Percentiles rank a stretch among this genome's conserved stretches.
Conservation (phyloP, 2,797 vertebrate species). For the Cynodonichthys magdalenae region DNA sequence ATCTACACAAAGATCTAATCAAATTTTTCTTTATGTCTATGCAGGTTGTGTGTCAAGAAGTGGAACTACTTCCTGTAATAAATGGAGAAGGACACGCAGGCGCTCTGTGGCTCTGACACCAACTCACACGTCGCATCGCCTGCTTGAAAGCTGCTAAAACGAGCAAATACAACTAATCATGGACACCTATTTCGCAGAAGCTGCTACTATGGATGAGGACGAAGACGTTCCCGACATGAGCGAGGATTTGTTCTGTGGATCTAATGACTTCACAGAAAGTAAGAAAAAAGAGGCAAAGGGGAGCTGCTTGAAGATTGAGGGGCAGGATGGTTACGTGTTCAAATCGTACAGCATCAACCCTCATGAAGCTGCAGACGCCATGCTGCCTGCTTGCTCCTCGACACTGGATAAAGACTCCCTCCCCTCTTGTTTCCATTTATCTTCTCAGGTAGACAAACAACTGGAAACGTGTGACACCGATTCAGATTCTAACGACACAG, state of each 20-base stretch:
- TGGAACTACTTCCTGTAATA: constrained; percentile 55
- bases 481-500: constrained; percentile 66
- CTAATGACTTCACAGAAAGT: constrained; percentile 67
- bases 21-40: constrained; percentile 18
- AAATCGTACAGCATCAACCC: constrained; percentile 84
- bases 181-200: constrained; percentile 64
- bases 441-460: constrained; percentile 78
- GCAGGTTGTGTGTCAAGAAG: constrained; percentile 50
- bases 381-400: constrained; percentile 62
- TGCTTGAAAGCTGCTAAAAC: constrained; percentile 65
- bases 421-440: constrained; percentile 76
- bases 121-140: constrained; percentile 58
- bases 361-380: constrained; percentile 59
- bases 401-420: constrained; percentile 82
- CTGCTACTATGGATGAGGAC: constrained; percentile 82
- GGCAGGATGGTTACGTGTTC: constrained; percentile 85
- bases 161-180: constrained; percentile 65
- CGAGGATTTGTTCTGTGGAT: constrained; percentile 68
- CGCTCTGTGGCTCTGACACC: constrained; percentile 57
- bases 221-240: constrained; percentile 73
- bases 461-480: constrained; percentile 65
- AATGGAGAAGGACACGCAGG: constrained; percentile 74
- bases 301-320: constrained; percentile 83
- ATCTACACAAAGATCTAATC: constrained; percentile 3
- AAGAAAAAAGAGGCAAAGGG: constrained; percentile 81